Evolutionary conservation across 37 sponge, comb jelly and placozoan genomes (phyloP).

Genomic region (Axinella damicornis): DNA sequence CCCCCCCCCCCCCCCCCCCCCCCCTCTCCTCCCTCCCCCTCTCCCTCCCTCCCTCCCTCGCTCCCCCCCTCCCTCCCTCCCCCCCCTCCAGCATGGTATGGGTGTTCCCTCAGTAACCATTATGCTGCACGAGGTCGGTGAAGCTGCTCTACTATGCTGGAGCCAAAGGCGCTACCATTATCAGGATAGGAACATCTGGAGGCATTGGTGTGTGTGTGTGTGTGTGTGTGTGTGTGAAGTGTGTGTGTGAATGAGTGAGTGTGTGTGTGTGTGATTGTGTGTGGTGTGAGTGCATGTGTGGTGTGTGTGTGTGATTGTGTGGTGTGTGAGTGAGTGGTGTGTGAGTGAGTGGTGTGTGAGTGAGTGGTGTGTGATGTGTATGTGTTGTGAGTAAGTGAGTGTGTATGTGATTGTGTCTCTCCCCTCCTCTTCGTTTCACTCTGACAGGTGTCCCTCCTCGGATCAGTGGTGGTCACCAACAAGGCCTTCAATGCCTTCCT

Average conservation of each 20-base stretch:
- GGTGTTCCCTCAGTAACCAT: slow-evolving; percentile 96
- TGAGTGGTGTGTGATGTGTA: slow-evolving; percentile 80
- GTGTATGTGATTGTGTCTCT: slow-evolving; percentile 5
- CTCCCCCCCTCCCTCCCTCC: slow-evolving; percentile 1
- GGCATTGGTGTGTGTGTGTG: slow-evolving; percentile 83
- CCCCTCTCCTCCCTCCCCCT: not conserved
- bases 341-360: slow-evolving; percentile 1
- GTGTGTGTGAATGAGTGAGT: slow-evolving; percentile 27
- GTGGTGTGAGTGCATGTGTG: too few relatives aligned
- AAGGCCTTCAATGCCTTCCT: slow-evolving; percentile 84
- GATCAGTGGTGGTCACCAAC: slow-evolving; percentile 90
- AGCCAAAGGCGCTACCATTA: slow-evolving; percentile 68
- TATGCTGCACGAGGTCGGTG: slow-evolving; percentile 91
- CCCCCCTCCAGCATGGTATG: slow-evolving; percentile 90
- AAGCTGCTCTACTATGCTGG: slow-evolving; percentile 92
- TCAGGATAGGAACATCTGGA: slow-evolving; percentile 95
- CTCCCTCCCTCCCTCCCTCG: not conserved
- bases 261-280: slow-evolving; percentile 44
- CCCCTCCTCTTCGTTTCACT: not conserved
- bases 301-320: slow-evolving; percentile 24
- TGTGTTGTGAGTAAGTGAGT: not conserved
- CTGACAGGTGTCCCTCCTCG: slow-evolving; percentile 85
- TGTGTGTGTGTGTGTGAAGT: not conserved
- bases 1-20: not conserved
- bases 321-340: slow-evolving; percentile 57